These are phyloP conservation scores for Zaprionus taronus DNA, from an alignment of 1,140 invertebrate genomes.

Conservation along the genomic window DNA sequence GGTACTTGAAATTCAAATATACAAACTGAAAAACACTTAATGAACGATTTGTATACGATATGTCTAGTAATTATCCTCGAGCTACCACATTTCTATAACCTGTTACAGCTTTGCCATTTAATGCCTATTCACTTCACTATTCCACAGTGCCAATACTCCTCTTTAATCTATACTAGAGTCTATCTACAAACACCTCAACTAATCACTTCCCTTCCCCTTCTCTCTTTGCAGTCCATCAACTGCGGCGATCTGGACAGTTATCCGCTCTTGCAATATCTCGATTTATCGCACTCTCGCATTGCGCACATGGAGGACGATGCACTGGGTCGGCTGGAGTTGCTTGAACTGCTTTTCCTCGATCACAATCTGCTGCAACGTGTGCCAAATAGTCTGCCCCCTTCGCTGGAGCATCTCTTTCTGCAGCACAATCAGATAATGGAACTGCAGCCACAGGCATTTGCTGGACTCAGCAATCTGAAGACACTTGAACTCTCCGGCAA, in stretches of 20 bases:
- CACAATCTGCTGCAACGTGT: conserved; percentile 89
- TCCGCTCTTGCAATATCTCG: conserved; percentile 91
- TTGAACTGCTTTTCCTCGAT: conserved; percentile 92
- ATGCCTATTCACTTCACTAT: too few relatives aligned
- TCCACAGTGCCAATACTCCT: too few relatives aligned
- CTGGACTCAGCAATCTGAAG: conserved; percentile 89
- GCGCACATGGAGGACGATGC: conserved; percentile 93
- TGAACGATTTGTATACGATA: too few relatives aligned
- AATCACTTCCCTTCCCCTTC: not conserved
- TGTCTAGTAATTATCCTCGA: too few relatives aligned
- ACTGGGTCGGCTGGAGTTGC: conserved; percentile 91
- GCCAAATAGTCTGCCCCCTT: conserved; percentile 88
- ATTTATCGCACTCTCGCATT: conserved; percentile 92
- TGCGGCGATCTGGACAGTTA: conserved; percentile 96
- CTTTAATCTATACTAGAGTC: too few relatives aligned
- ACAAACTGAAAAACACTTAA: too few relatives aligned
- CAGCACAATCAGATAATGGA: conserved; percentile 87
- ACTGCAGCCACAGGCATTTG: conserved; percentile 88
- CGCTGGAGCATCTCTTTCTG: conserved; percentile 87
- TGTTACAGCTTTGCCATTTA: too few relatives aligned
- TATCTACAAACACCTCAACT: not conserved
- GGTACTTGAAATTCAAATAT: too few relatives aligned
- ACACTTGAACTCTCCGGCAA: conserved; percentile 86
- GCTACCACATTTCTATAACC: too few relatives aligned
- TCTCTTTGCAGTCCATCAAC: conserved; percentile 86